Percentiles rank a stretch among this genome's conserved stretches.
Evolutionary conservation across 2,888 invertebrate genomes (phyloP).

Genomic region (Dicyrtomina minuta): DNA sequence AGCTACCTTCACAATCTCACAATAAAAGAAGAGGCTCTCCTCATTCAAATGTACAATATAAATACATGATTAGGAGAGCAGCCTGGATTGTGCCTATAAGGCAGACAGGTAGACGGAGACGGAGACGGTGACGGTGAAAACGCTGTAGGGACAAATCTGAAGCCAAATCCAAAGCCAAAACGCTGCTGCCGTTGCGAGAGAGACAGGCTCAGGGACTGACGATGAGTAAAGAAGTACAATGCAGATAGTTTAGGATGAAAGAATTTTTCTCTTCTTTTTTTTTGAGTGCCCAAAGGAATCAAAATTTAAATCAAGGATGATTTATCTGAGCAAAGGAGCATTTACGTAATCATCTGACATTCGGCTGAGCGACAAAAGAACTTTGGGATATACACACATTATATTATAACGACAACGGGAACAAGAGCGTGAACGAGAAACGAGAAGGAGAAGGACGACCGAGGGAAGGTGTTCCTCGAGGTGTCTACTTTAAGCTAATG

Average conservation of each 20-base stretch:
- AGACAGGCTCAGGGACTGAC: too few relatives aligned
- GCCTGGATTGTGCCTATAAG: background rate
- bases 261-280: background rate
- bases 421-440: background rate
- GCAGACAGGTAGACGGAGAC: too few relatives aligned
- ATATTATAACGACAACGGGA: too few relatives aligned
- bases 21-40: background rate
- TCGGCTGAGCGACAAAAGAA: constrained; percentile 28
- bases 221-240: background rate
- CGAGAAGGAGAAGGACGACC: background rate
- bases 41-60: background rate
- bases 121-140: background rate
- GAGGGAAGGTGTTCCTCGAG: constrained; percentile 9
- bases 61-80: constrained; percentile 13
- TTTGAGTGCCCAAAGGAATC: constrained; percentile 15
- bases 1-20: too few relatives aligned
- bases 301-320: constrained; percentile 31
- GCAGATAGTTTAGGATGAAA: background rate
- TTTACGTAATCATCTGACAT: constrained; percentile 32
- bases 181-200: too few relatives aligned
- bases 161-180: too few relatives aligned
- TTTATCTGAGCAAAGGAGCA: constrained; percentile 25
- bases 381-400: background rate
- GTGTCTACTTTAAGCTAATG: background rate
- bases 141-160: too few relatives aligned